Base-by-base conservation (phyloP, 2,113 vertebrate species). In the Plecturocebus donacophilus region DNA sequence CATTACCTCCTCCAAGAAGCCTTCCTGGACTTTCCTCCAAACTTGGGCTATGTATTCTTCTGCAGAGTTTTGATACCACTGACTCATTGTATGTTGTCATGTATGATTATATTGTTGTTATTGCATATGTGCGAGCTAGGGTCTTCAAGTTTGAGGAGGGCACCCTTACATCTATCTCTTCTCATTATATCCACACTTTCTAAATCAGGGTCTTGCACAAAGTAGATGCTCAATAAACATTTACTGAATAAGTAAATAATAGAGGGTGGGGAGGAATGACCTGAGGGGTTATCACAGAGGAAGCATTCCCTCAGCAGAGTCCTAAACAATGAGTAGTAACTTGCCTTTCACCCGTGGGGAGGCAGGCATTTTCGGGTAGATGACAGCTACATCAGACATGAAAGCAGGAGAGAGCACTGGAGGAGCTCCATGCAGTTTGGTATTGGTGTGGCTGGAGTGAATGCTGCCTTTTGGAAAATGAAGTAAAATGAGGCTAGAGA, bases 191-290 rank as follows among this genome's bases (percentile, higher is more conserved):
- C 0, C 16, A 32, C n/a, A 75, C 64, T 77, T 91, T 82, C 70
- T 83, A 82, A 83, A 35, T 68, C 47, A 32, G 7, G 8, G 6
- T 93, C 81, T 97, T 61, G n/a, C 76, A 97, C 70, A 86, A 83
- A 91, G 49, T 17, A 71, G 68, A 61, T 79, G 30, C 42, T 83
- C 14, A 76, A 47, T 30, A 73, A 87, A 83, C 17, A 84, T 75
- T 95, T 68, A 87, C 38, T 23, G 47, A 21, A 23, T 58, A 25
- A 79, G 71, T 87, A 42, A 91, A 61, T 64, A 54, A 54, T 40
- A 80, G 7, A 14, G 82, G 7, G 27, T 64, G 16, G 30, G 38
- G 12, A 30, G 21, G 9, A 23, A 9, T 20, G 38, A 7, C 54
- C 25, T 84, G 47, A 75, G 54, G 80, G 54, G 40, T 23, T 25